A percentile compares a stretch with the other conserved stretches of the same genome.
Conservation (phyloP, 2,113 vertebrate genomes). For the Callospermophilus lateralis region DNA sequence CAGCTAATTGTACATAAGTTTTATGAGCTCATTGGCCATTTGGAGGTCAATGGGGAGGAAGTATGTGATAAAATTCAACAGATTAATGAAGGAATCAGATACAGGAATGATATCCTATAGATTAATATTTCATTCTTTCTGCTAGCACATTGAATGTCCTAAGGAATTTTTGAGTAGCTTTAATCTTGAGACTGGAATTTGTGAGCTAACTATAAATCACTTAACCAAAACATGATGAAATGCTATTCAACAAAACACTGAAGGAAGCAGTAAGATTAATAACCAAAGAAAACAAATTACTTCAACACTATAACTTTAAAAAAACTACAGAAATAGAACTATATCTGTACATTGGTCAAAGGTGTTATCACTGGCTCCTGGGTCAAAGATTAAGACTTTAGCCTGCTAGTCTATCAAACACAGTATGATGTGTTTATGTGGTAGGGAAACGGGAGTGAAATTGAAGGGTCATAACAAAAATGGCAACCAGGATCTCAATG, state of each 20-base stretch:
- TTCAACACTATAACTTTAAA: constrained; percentile 4
- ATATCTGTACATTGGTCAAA: background rate
- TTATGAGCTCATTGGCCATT: background rate
- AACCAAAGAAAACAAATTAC: constrained; percentile 71
- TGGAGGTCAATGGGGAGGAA: background rate
- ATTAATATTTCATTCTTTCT: background rate
- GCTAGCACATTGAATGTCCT: constrained; percentile 36
- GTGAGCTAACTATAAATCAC: constrained; percentile 64
- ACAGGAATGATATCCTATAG: constrained; percentile 12
- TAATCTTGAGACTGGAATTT: constrained; percentile 68
- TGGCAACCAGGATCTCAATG: background rate
- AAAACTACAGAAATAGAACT: constrained; percentile 62
- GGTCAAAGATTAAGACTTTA: constrained; percentile 4
- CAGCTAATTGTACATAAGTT: background rate
- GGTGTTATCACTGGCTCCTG: background rate
- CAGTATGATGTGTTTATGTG: background rate
- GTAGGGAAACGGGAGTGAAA: background rate
- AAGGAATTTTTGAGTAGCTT: constrained; percentile 61
- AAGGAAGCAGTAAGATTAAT: constrained; percentile 70
- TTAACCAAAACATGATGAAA: constrained; percentile 67
- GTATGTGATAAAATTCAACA: constrained; percentile 8
- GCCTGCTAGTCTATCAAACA: background rate
- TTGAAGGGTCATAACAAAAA: background rate
- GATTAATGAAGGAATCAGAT: constrained; percentile 39
- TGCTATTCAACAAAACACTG: constrained; percentile 54